Percentiles rank a stretch among this genome's conserved stretches.
Evolutionary conservation across 2,888 invertebrate species (phyloP).

Genomic region (Pantelozetes paolii): DNA sequence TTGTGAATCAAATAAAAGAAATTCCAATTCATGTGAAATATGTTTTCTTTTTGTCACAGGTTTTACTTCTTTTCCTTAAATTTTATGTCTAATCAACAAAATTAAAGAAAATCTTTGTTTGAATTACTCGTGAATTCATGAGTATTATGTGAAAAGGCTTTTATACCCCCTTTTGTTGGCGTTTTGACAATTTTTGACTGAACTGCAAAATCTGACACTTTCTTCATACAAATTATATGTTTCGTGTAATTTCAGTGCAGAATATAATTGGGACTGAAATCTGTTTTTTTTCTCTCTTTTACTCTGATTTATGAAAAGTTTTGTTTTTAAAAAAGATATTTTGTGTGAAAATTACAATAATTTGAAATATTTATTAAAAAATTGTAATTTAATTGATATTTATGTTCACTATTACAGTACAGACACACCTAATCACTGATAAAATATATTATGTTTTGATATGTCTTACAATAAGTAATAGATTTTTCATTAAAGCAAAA

Average conservation of each 20-base stretch:
- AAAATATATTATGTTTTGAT: no score
- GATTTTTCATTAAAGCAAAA: no score
- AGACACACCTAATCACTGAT: no score
- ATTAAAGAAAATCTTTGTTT: conserved; percentile 17
- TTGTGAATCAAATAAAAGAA: no score
- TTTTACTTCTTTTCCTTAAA: background rate
- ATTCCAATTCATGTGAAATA: no score
- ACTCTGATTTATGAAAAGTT: background rate
- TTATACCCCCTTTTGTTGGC: conserved; percentile 6
- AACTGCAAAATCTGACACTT: conserved; percentile 16
- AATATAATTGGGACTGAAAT: background rate
- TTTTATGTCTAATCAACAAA: conserved; percentile 12
- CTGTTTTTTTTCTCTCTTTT: background rate
- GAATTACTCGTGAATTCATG: no score
- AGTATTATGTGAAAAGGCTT: background rate
- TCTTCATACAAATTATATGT: background rate
- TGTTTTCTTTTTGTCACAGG: background rate
- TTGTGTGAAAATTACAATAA: no score
- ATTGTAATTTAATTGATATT: no score
- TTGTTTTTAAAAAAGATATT: no score
- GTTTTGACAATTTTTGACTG: conserved; percentile 17
- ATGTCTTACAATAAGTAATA: no score
- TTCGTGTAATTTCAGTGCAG: background rate
- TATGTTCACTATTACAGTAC: no score
- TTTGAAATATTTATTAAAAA: no score